These are phyloP conservation scores for Conger conger DNA, from an alignment of 2,113 vertebrate genomes.

Conservation along the genomic window DNA sequence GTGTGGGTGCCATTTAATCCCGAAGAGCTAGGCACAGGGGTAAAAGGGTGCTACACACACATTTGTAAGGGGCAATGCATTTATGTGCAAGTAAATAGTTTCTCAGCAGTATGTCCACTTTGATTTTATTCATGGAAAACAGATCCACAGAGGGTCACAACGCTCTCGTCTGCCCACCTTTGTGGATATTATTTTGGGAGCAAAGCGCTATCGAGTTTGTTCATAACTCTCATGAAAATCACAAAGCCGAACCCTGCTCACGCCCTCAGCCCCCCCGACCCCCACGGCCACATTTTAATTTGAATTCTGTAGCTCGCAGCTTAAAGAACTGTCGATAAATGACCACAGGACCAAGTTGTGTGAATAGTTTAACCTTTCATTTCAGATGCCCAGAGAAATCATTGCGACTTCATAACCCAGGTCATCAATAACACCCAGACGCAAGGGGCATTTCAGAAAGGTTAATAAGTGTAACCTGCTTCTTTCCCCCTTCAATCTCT, in stretches of 20 bases:
- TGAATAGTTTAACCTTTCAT: conserved; percentile 70
- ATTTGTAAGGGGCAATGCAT: conserved; percentile 43
- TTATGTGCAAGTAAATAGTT: conserved; percentile 45
- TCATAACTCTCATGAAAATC: conserved; percentile 47
- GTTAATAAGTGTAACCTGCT: conserved; percentile 65
- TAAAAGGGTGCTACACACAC: background rate
- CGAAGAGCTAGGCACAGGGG: background rate
- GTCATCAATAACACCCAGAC: conserved; percentile 63
- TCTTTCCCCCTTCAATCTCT: conserved; percentile 1
- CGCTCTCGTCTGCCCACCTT: conserved; percentile 39
- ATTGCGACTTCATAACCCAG: conserved; percentile 62
- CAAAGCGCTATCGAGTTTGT: conserved; percentile 49
- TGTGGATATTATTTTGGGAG: conserved; percentile 54
- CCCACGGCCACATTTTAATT: conserved; percentile 7
- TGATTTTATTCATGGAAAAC: conserved; percentile 64
- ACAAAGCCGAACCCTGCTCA: conserved; percentile 18
- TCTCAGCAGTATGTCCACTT: conserved; percentile 40
- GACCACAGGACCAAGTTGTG: conserved; percentile 62
- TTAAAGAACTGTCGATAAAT: conserved; percentile 52
- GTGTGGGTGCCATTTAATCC: background rate
- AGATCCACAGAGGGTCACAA: conserved; percentile 46
- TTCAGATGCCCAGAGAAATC: conserved; percentile 62
- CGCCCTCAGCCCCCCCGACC: conserved; percentile 9
- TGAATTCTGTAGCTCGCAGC: conserved; percentile 27
- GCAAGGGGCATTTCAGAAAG: conserved; percentile 61